A percentile compares a stretch with the other conserved stretches of the same genome.
Conservation (phyloP, 92 coral and sea anemone genomes). For the Actinostola sp. region DNA sequence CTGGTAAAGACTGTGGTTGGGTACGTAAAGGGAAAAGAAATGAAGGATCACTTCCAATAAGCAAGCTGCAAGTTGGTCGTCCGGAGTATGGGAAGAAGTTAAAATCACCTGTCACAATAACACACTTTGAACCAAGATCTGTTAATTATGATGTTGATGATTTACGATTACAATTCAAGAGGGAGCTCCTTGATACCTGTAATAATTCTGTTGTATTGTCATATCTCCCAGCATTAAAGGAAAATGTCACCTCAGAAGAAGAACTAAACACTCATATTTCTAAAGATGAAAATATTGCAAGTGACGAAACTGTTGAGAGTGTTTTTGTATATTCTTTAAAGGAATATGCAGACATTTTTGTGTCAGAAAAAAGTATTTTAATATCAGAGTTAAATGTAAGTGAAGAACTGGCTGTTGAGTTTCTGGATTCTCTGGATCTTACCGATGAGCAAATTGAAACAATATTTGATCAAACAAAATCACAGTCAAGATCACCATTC, state of each 20-base stretch:
- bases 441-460: background rate
- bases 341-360: slow-evolving; percentile 47
- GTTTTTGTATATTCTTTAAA: slow-evolving; percentile 42
- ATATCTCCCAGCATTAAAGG: slow-evolving; percentile 25
- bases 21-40: slow-evolving; percentile 21
- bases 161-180: slow-evolving; percentile 1
- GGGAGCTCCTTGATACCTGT: background rate
- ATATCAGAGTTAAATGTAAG: too few species aligned
- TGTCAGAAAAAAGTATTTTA: slow-evolving; percentile 28
- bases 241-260: slow-evolving; percentile 29
- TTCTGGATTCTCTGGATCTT: background rate
- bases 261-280: slow-evolving; percentile 35
- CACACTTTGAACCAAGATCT: slow-evolving; percentile 26
- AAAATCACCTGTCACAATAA: slow-evolving; percentile 17
- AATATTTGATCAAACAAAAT: background rate
- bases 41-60: slow-evolving; percentile 38
- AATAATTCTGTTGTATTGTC: slow-evolving; percentile 33
- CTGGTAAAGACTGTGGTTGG: slow-evolving; percentile 52
- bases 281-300: slow-evolving; percentile 38
- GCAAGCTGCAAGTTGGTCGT: slow-evolving; percentile 34
- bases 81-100: slow-evolving; percentile 48
- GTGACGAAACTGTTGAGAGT: slow-evolving; percentile 46
- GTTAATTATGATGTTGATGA: slow-evolving; percentile 22
- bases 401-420: background rate
- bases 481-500: background rate